Evolutionary conservation across 1,140 invertebrate species (phyloP), one percentile per base, ranked within the genome.

Genomic region (Megalonaias nervosa): DNA sequence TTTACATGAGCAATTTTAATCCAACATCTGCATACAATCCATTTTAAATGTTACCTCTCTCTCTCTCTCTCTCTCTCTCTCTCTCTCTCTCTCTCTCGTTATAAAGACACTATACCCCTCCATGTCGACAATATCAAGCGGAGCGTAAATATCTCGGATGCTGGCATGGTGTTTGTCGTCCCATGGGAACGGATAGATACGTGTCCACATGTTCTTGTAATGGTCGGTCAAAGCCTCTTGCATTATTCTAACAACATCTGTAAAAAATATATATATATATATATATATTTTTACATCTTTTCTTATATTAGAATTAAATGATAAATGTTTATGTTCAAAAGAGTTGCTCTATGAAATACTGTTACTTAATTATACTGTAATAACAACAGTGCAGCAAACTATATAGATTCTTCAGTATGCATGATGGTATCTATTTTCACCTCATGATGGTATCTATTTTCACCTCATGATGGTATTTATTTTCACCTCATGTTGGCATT

Each of bases 151-250:
- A 59, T 87, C 86, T 9, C 83, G 70, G 61, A 85, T 81, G 31
- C 74, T 80, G n/a, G 66, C 69, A 19, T 77, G 26, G 15, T 84
- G 64, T 1, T 15, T 76, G 0, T 88, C 86, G 26, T 71, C 79
- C 86, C 86, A 88, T 6, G 85, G 77, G 56, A 86, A 81, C 23
- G 86, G 76, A 80, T 26, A 77, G 68, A 67, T 80, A 78, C 75
- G 80, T 76, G 71, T 76, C 60, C 81, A 86, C 59, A 75, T 67
- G 0, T 56, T 65, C 60, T 79, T 82, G 79, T 88, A 86, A 11
- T 81, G 75, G 14, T 69, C 75, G 2, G 55, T 59, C 16, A 88
- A 66, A 15, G 80, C 81, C 15, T 83, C 80, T 58, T 82, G 71
- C 17, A 72, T 77, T 14, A 87, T 74, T 3, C 80, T 77, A 16